phyloP scores from a whole-genome alignment of 2,113 vertebrate species.

The Pongo pygmaeus region DNA sequence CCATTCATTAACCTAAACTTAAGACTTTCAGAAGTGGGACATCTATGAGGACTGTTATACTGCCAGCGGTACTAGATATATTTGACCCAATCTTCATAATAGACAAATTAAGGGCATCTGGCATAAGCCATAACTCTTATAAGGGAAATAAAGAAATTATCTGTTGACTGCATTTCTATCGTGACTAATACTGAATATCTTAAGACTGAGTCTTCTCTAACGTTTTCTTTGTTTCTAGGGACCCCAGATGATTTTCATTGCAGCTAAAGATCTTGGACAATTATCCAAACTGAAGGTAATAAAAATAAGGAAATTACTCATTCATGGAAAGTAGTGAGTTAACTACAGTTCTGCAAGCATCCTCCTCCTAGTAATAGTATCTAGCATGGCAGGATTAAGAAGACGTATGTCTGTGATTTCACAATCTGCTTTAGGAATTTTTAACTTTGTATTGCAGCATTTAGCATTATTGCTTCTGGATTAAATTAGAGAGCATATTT shows the following conservation, averaged over 20 bases:
- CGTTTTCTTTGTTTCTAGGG: slow-evolving; percentile 86
- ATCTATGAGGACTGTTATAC: background rate
- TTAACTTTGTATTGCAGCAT: background rate
- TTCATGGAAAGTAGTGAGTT: background rate
- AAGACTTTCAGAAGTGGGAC: background rate
- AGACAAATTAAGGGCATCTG: background rate
- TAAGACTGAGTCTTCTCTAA: slow-evolving; percentile 27
- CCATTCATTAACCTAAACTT: background rate
- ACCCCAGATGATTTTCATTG: slow-evolving; percentile 98
- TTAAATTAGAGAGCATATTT: background rate
- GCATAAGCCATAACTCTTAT: background rate
- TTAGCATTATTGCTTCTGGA: background rate
- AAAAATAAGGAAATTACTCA: slow-evolving; percentile 53
- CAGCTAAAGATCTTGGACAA: slow-evolving; percentile 97
- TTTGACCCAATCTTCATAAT: background rate
- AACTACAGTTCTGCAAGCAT: background rate
- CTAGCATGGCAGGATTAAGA: background rate
- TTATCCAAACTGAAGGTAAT: slow-evolving; percentile 98
- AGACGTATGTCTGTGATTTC: background rate
- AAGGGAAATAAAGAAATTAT: background rate
- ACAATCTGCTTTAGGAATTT: background rate
- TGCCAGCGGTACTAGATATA: background rate
- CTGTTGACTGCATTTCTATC: background rate
- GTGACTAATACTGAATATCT: background rate
- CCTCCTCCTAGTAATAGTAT: background rate